Evolutionary conservation across 2,888 invertebrate species (phyloP).

Genomic region (Muschampia plurimacula): DNA sequence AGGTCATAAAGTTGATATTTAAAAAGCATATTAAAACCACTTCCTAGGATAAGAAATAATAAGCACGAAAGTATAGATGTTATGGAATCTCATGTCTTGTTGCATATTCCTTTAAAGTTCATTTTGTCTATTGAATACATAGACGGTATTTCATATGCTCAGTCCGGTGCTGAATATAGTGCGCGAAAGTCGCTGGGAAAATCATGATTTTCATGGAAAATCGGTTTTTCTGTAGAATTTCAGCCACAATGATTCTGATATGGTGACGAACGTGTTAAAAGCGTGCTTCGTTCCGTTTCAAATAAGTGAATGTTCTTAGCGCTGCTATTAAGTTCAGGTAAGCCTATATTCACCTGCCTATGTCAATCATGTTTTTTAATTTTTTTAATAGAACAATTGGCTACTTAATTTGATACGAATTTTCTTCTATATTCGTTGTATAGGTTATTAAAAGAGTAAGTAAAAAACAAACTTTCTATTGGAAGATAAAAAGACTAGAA

Average conservation of each 20-base stretch:
- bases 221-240: constrained; percentile 11
- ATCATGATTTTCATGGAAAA: constrained; percentile 25
- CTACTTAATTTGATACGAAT: background rate
- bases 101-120: background rate
- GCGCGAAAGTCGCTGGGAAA: constrained; percentile 9
- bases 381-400: background rate
- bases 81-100: constrained; percentile 9
- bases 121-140: constrained; percentile 4
- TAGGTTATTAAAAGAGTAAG: too few relatives aligned
- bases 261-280: constrained; percentile 31
- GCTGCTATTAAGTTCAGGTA: constrained; percentile 3
- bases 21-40: background rate
- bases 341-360: background rate
- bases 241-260: constrained; percentile 12
- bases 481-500: too few relatives aligned
- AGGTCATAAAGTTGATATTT: background rate
- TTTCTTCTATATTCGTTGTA: too few relatives aligned
- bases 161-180: constrained; percentile 13
- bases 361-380: background rate
- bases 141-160: constrained; percentile 9
- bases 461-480: too few relatives aligned
- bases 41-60: background rate
- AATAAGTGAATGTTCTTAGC: background rate
- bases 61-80: background rate
- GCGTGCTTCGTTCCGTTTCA: background rate